These are phyloP conservation scores for Eupleurogrammus muticus DNA, from an alignment of 2,797 vertebrate species.

Conservation along the genomic window DNA sequence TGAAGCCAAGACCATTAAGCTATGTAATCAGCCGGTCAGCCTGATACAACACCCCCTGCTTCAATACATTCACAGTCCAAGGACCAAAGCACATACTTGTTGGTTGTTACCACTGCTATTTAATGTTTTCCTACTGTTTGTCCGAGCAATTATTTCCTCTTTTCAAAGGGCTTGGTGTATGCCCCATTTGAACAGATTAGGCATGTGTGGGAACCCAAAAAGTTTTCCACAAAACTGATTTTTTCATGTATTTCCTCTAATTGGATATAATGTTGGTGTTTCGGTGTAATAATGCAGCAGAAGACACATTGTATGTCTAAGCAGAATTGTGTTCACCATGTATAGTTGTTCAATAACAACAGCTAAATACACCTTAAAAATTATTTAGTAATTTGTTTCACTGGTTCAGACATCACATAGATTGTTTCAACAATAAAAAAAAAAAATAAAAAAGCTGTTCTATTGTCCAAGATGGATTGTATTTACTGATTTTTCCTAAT, in stretches of 20 bases:
- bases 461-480: conserved; percentile 76
- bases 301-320: conserved; percentile 49
- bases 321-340: conserved; percentile 50
- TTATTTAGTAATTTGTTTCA: conserved; percentile 63
- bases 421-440: conserved; percentile 59
- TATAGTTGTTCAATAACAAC: conserved; percentile 62
- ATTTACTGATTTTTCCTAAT: conserved; percentile 83
- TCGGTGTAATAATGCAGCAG: conserved; percentile 52
- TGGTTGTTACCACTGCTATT: conserved; percentile 62
- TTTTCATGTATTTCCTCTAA: conserved; percentile 59
- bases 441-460: conserved; percentile 53
- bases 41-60: conserved; percentile 66
- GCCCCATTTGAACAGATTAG: conserved; percentile 61
- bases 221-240: conserved; percentile 47
- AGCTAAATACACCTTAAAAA: conserved; percentile 59
- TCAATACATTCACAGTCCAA: conserved; percentile 71
- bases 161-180: conserved; percentile 54
- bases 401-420: conserved; percentile 63
- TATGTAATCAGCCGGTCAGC: conserved; percentile 81
- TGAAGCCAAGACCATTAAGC: conserved; percentile 83
- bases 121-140: conserved; percentile 53
- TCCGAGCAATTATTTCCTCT: conserved; percentile 65
- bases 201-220: conserved; percentile 68
- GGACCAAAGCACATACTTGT: conserved; percentile 67
- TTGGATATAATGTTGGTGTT: conserved; percentile 66